Base-by-base conservation (phyloP, 2,888 invertebrate species). In the Lasioglossum zephyrum region DNA sequence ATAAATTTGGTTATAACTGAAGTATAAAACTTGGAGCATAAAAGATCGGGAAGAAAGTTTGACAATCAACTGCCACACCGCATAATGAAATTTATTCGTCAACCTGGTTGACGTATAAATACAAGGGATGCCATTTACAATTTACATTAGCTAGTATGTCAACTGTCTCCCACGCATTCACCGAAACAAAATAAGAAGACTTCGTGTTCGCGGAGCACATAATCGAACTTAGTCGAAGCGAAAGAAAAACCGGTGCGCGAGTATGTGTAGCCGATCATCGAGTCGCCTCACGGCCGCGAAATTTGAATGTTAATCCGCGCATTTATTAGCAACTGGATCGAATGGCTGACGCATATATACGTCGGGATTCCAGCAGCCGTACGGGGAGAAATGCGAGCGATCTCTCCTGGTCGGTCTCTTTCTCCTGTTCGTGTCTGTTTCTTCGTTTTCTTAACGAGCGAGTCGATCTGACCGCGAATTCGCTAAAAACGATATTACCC, bases 401-500 rank as follows among this genome's bases (percentile, higher is more conserved):
- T 73, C 73, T 49, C 44, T 47, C 47, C 47, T 18, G 39, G 9
- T 13, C 69, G 73, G 31, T 53, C 41, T 44, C 60, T 41, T 53
- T 13, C 18, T 22, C 47, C 36, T 8, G 60, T 18, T 9, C 31
- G 26, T 18, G 39, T 74, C 69, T 13, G 26, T 26, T 36, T 74
- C 63, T 31, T 79, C 69, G 74, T 70, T 69, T 66, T 84, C 86
- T 81, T 87, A 85, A 85, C 82, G 88, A 86, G 84, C 87, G 77
- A 76, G 44, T 69, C 86, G 81, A 82, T 49, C 79, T 49, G 82
- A 36, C 75, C 79, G 83, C 91, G 91, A 92, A 89, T 90, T 88
- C 63, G 86, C 91, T 92, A 93, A 93, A 93, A 93, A 92, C 91
- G 90, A 91, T 93, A 93, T 93, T 92, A 92, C 92, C 90, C 84